Evolutionary conservation across 2,113 vertebrate species (phyloP).

Genomic region (Scalopus aquaticus): DNA sequence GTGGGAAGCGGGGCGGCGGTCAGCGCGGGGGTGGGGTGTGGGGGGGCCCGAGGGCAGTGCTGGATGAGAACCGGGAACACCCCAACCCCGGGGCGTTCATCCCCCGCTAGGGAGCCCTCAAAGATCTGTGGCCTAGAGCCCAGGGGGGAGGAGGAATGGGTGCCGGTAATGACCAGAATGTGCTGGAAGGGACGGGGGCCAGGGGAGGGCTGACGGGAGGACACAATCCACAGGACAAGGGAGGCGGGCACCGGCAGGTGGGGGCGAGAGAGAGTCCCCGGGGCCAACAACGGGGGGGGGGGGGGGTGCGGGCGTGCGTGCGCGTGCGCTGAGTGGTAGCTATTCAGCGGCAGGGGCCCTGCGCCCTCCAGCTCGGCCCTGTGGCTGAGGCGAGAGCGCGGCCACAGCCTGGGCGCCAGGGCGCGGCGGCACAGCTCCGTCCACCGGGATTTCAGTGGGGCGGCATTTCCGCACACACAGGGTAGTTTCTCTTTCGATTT

Average conservation of each 20-base stretch:
- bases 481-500: neutral
- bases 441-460: neutral
- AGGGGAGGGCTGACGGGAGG: fast-evolving
- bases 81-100: no score
- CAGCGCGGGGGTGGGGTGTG: no score
- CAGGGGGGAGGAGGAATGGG: neutral
- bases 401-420: no score
- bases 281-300: no score
- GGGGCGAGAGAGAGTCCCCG: neutral
- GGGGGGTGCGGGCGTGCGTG: no score
- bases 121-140: neutral
- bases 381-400: fast-evolving
- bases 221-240: no score
- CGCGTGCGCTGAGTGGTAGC: no score
- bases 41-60: no score
- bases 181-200: fast-evolving
- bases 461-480: neutral
- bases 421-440: no score
- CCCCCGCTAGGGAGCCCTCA: neutral
- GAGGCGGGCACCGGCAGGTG: neutral
- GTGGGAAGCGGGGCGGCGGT: neutral
- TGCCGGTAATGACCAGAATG: neutral
- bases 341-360: fast-evolving
- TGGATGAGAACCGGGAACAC: no score
- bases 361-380: fast-evolving